Evolutionary conservation across 2,888 invertebrate species (phyloP), one percentile per base, ranked within the genome.

Genomic region (Tuta absoluta): DNA sequence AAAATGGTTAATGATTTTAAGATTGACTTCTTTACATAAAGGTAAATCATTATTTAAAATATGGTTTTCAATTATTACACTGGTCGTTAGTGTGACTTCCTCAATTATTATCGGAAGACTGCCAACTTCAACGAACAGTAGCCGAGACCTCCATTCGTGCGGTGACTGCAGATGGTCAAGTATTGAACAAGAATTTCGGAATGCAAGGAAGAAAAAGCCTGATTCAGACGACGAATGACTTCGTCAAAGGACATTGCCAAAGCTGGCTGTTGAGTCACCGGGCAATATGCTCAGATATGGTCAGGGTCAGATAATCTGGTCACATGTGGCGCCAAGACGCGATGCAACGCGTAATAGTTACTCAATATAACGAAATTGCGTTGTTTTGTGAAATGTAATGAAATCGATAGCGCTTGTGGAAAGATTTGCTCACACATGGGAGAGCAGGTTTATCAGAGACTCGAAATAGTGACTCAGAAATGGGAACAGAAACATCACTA

Each of bases 211-310:
- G 56, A 56, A 56, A 51, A 21, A 51, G 51, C 1, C 11, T 63
- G 56, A 63, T 19, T 51, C 59, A 64, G 28, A 17, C 37, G 63
- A 33, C 33, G 33, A 33, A 33, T 33, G 8, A 48, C 63, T 59
- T 64, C 63, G 49, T 0, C 37, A 56, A 45, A 63, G 63, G 63
- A 17, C 38, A 51, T 48, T 33, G 19, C 58, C 56, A 28, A 21
- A 48, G 48, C 19, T 56, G 56, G 23, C 21, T 37, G 24, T 21
- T 38, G 38, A 37, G 38, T 38, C 58, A 58, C 33, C 33, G n/a
- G n/a, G n/a, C n/a, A 33, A 33, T 33, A 33, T 38, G 24, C 10
- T 10, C 17, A 17, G 38, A 58, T 58, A 38, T 37, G 58, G 58
- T 58, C 58, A 58, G 33, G 58, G 58, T 58, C 17, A 58, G 21